Conservation (phyloP, 1,140 invertebrate species). For the Drosophila subobscura region DNA sequence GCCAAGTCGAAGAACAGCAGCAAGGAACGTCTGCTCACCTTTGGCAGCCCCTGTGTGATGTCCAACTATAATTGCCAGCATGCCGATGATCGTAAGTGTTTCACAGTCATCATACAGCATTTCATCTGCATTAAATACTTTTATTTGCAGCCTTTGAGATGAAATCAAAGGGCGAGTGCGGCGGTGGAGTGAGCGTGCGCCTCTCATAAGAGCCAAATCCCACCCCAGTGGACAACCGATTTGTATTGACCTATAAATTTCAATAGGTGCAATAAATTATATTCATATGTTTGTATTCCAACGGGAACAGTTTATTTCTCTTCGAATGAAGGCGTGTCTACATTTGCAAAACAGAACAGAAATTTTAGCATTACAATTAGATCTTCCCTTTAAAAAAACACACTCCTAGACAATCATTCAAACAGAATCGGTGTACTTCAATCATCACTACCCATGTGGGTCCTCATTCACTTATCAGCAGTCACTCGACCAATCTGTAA, state of each 20-base stretch:
- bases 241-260: conserved; percentile 1
- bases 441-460: conserved; percentile 17
- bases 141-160: conserved; percentile 63
- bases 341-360: conserved; percentile 41
- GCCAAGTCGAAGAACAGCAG: conserved; percentile 70
- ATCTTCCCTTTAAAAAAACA: conserved; percentile 14
- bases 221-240: neutral
- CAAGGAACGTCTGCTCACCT: conserved; percentile 75
- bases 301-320: conserved; percentile 44
- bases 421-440: conserved; percentile 41
- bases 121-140: neutral
- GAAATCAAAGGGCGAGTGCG: conserved; percentile 75
- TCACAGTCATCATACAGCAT: neutral
- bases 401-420: conserved; percentile 33
- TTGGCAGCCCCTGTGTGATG: conserved; percentile 76
- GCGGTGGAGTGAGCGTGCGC: conserved; percentile 76
- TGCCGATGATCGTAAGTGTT: conserved; percentile 71
- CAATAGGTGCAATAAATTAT: conserved; percentile 26
- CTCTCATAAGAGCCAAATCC: conserved; percentile 51
- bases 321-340: conserved; percentile 9
- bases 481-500: conserved; percentile 50
- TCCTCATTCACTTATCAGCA: conserved; percentile 36
- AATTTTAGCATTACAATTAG: conserved; percentile 33
- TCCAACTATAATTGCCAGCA: conserved; percentile 79
- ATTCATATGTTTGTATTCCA: conserved; percentile 34